These are phyloP conservation scores for Melitaea athalia DNA, from an alignment of 2,888 invertebrate genomes.

Conservation along the genomic window DNA sequence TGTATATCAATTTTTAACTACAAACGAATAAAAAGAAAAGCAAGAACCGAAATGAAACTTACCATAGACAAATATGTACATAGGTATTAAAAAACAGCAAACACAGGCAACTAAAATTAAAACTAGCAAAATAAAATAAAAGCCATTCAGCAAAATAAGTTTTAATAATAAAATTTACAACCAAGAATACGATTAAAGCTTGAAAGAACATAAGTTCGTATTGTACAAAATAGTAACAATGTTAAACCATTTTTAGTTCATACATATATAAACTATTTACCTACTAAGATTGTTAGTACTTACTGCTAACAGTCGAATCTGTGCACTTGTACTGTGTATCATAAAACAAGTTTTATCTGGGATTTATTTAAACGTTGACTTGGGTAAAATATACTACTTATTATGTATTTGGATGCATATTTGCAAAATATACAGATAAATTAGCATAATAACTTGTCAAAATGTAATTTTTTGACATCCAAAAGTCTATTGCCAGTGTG, in stretches of 20 bases:
- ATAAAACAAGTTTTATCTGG: not conserved
- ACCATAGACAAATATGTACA: constrained; percentile 56
- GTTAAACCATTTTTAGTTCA: constrained; percentile 12
- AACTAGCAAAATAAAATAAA: constrained; percentile 61
- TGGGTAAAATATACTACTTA: no score
- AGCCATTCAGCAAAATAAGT: constrained; percentile 77
- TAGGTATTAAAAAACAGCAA: constrained; percentile 55
- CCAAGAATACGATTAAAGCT: constrained; percentile 80
- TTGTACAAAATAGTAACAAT: constrained; percentile 61
- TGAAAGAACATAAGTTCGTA: constrained; percentile 74
- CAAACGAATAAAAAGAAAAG: constrained; percentile 40
- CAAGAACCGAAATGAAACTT: constrained; percentile 54
- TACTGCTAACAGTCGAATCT: constrained; percentile 21
- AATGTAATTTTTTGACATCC: no score
- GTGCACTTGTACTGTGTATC: constrained; percentile 7
- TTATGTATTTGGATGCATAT: no score
- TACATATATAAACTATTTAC: constrained; percentile 15
- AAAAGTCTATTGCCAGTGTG: no score
- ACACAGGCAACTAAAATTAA: constrained; percentile 61
- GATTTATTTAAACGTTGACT: no score
- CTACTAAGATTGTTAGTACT: constrained; percentile 16
- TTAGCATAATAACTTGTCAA: no score
- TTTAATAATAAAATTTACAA: constrained; percentile 81
- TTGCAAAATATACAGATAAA: no score
- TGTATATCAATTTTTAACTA: not conserved